Percentiles rank a stretch among this genome's conserved stretches.
Conservation (phyloP, 2,888 invertebrate species). For the Metalampra italica region DNA sequence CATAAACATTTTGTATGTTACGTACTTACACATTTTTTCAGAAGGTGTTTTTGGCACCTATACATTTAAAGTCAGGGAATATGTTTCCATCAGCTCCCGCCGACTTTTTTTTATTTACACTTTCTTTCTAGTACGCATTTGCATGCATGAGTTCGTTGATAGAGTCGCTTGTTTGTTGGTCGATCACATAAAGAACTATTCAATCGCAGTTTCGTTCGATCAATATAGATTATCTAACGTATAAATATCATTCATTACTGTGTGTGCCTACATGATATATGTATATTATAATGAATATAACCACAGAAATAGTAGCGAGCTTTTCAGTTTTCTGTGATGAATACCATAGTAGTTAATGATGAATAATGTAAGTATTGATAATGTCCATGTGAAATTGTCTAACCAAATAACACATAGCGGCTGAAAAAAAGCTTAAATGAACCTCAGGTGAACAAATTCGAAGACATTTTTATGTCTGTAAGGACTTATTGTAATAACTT, state of each 20-base stretch:
- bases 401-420: no score
- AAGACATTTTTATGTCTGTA: no score
- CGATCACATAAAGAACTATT: neutral
- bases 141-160: neutral
- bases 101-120: neutral
- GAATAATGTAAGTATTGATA: no score
- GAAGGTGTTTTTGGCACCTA: neutral
- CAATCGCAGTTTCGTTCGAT: neutral
- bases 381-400: no score
- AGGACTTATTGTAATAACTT: no score
- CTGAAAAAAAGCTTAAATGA: no score
- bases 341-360: no score
- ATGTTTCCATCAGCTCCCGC: no score
- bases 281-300: no score
- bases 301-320: no score
- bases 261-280: neutral
- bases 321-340: no score
- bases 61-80: neutral
- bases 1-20: slow-evolving; percentile 11
- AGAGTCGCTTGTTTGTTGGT: neutral
- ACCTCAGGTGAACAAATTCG: no score
- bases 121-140: neutral
- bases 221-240: neutral
- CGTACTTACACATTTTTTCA: slow-evolving; percentile 6
- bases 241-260: neutral